Conservation (phyloP, 2,797 vertebrate species). For the Lophura swinhoii region DNA sequence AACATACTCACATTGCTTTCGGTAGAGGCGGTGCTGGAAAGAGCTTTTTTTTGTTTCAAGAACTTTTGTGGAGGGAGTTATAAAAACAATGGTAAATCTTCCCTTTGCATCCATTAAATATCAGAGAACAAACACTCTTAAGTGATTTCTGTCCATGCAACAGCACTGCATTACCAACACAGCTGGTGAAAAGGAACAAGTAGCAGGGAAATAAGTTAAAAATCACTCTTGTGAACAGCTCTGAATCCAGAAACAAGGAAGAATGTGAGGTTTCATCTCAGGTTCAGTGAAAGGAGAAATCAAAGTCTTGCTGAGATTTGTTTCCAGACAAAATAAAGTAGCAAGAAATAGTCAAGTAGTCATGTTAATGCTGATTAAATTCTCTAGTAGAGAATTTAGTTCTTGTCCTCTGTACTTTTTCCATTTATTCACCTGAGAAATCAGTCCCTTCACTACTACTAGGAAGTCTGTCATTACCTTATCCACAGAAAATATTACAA, state of each 20-base stretch:
- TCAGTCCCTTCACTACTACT: neutral
- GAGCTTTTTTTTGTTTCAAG: neutral
- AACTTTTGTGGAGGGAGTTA: neutral
- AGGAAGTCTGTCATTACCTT: neutral
- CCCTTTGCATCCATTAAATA: neutral
- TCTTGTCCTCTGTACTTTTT: neutral
- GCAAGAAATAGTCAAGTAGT: neutral
- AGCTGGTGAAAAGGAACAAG: neutral
- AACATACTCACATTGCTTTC: neutral
- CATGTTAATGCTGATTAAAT: neutral
- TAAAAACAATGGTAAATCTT: conserved; percentile 15
- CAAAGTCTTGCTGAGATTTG: neutral
- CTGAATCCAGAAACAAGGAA: neutral
- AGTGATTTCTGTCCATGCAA: neutral
- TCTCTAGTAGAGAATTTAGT: neutral
- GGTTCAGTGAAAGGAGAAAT: neutral
- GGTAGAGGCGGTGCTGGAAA: conserved; percentile 1
- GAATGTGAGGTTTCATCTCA: neutral
- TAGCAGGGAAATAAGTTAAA: neutral
- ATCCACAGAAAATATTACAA: neutral
- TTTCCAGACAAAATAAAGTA: neutral
- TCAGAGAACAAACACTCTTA: neutral
- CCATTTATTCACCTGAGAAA: neutral
- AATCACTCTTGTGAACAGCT: neutral
- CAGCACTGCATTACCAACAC: neutral